A percentile compares a stretch with the other conserved stretches of the same genome.
Evolutionary conservation across 1,140 invertebrate genomes (phyloP).

Genomic region (Nylanderia fulva): DNA sequence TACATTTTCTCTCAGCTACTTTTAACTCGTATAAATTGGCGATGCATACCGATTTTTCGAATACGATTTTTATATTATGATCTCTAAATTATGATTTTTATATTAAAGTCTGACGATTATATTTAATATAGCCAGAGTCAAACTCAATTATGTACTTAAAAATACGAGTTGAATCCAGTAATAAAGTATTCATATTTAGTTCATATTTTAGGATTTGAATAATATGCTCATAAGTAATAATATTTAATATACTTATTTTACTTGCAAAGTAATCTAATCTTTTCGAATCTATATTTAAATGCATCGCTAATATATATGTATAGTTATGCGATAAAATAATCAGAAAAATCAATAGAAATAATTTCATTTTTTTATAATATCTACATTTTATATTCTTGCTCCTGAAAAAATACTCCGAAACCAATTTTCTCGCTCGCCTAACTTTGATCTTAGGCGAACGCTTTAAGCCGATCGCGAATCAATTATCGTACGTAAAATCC

Average conservation of each 20-base stretch:
- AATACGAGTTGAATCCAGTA: too few relatives aligned
- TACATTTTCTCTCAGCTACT: neutral
- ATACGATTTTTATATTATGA: neutral
- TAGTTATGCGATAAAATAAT: neutral
- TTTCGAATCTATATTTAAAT: too few relatives aligned
- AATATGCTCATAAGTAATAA: too few relatives aligned
- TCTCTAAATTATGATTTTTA: too few relatives aligned
- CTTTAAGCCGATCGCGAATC: conserved; percentile 16
- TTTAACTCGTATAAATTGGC: neutral
- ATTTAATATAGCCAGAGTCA: neutral
- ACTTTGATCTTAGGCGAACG: conserved; percentile 1
- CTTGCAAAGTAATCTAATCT: too few relatives aligned
- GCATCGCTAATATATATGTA: too few relatives aligned
- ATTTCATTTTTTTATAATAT: too few relatives aligned
- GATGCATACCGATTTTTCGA: neutral
- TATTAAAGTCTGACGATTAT: neutral
- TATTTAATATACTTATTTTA: too few relatives aligned
- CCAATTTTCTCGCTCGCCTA: neutral
- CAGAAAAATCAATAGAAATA: too few relatives aligned
- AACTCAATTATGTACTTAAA: too few relatives aligned
- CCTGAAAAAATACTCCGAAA: neutral
- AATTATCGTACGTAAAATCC: conserved; percentile 5
- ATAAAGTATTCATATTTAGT: too few relatives aligned
- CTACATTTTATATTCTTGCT: neutral
- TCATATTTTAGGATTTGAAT: too few relatives aligned